Percentiles rank a stretch among this genome's conserved stretches.
phyloP scores from a whole-genome alignment of 1,140 invertebrate genomes.

The Euschistus heros region DNA sequence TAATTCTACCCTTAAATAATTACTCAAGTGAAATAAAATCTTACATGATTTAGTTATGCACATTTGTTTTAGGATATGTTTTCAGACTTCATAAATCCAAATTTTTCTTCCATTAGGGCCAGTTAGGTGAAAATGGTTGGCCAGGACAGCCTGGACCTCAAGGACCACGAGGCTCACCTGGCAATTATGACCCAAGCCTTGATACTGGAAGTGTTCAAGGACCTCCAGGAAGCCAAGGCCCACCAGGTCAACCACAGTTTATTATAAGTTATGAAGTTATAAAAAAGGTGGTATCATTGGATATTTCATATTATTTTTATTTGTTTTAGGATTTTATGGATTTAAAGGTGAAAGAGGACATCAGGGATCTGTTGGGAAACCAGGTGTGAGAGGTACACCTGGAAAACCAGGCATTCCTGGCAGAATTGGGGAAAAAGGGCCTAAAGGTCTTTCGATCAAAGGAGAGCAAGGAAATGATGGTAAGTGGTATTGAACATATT shows the following conservation, averaged over 20 bases:
- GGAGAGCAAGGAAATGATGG: slow-evolving; percentile 21
- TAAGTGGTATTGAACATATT: not conserved
- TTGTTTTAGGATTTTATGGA: slow-evolving; percentile 8
- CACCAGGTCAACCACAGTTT: slow-evolving; percentile 35
- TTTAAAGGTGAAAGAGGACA: slow-evolving; percentile 12
- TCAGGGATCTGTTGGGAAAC: slow-evolving; percentile 60
- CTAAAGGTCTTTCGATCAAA: slow-evolving; percentile 16
- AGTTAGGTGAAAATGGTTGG: slow-evolving; percentile 32
- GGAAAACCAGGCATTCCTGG: slow-evolving; percentile 59
- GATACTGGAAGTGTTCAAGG: slow-evolving; percentile 35
- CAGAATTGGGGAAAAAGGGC: slow-evolving; percentile 41
- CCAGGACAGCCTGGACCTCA: slow-evolving; percentile 42
- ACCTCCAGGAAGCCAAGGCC: slow-evolving; percentile 48
- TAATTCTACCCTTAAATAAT: too few species aligned
- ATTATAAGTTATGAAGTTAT: too few species aligned
- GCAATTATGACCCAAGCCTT: slow-evolving; percentile 17
- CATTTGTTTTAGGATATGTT: too few species aligned
- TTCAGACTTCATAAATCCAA: too few species aligned
- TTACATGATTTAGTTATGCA: too few species aligned
- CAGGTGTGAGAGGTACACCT: slow-evolving; percentile 63
- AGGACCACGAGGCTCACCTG: slow-evolving; percentile 18
- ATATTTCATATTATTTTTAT: not conserved
- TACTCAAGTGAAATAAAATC: too few species aligned
- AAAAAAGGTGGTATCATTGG: not conserved
- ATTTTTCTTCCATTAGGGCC: slow-evolving; percentile 7